A percentile compares a stretch with the other conserved stretches of the same genome.
These are phyloP conservation scores for Corapipo altera DNA, from an alignment of 2,113 vertebrate genomes.

Conservation along the genomic window DNA sequence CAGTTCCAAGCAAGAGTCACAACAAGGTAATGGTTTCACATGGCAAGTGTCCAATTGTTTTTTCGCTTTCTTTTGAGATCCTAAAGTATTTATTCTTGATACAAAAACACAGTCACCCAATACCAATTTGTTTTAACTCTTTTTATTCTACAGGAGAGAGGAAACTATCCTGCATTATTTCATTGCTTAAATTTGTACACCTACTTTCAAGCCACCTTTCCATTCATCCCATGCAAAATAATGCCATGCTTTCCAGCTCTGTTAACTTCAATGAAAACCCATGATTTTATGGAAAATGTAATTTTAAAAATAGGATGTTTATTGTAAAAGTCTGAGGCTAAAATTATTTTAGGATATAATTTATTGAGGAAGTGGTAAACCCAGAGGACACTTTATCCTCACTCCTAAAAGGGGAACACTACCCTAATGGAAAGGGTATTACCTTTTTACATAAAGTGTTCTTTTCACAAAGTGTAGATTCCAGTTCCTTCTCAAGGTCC, in stretches of 20 bases:
- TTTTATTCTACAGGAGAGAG: background rate
- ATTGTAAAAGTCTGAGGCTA: background rate
- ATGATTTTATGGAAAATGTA: background rate
- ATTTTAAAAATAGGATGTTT: slow-evolving; percentile 11
- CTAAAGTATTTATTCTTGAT: background rate
- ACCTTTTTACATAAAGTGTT: slow-evolving; percentile 68
- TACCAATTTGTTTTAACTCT: background rate
- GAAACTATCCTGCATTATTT: background rate
- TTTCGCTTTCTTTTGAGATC: background rate
- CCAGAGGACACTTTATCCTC: background rate
- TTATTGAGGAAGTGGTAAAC: background rate
- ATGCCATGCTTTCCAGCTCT: background rate
- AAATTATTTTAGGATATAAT: background rate
- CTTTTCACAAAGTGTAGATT: slow-evolving; percentile 53
- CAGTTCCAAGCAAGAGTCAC: background rate
- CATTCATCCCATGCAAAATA: background rate
- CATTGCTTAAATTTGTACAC: background rate
- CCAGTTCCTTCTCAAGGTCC: slow-evolving; percentile 66
- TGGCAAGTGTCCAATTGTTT: background rate
- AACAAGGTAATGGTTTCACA: background rate
- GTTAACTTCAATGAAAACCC: background rate
- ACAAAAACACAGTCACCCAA: background rate
- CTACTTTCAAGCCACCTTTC: background rate
- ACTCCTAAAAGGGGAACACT: background rate
- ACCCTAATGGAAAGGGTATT: background rate